Percentiles rank a stretch among this genome's conserved stretches.
Evolutionary conservation across 2,113 vertebrate genomes (phyloP).

Genomic region (Gallinago media): DNA sequence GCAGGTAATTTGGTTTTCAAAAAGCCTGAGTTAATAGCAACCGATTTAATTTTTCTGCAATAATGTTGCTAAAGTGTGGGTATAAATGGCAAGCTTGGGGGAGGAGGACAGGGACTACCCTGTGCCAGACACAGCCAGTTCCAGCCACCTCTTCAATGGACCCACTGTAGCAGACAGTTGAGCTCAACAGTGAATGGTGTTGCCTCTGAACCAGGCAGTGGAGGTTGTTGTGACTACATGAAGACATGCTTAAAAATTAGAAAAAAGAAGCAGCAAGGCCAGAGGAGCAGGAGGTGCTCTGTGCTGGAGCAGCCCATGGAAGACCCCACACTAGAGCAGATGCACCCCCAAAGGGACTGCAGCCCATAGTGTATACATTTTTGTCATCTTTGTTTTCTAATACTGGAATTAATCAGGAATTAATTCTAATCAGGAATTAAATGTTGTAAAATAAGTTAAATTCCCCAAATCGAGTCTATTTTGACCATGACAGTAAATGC

Average conservation of each 20-base stretch:
- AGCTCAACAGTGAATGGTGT: not conserved
- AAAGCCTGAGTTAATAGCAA: not conserved
- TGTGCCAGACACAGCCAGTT: not conserved
- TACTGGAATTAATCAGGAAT: not conserved
- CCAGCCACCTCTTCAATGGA: not conserved
- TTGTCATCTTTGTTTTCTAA: not conserved
- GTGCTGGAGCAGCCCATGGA: not conserved
- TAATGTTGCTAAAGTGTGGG: not conserved
- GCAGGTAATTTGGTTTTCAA: not conserved
- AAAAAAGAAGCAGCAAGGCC: not conserved
- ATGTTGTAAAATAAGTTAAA: not conserved
- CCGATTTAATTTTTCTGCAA: not conserved
- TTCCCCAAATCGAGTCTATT: not conserved
- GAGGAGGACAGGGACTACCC: not conserved
- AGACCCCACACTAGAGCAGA: not conserved
- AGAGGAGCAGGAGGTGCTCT: not conserved
- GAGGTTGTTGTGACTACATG: not conserved
- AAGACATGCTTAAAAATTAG: not conserved
- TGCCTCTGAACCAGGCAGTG: not conserved
- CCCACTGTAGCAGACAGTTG: accelerated
- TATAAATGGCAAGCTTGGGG: not conserved
- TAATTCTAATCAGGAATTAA: not conserved
- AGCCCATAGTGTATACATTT: not conserved
- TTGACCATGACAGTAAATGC: not conserved
- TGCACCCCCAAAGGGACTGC: not conserved